Conservation (phyloP, 2,888 invertebrate genomes). For the Agrochola litura region DNA sequence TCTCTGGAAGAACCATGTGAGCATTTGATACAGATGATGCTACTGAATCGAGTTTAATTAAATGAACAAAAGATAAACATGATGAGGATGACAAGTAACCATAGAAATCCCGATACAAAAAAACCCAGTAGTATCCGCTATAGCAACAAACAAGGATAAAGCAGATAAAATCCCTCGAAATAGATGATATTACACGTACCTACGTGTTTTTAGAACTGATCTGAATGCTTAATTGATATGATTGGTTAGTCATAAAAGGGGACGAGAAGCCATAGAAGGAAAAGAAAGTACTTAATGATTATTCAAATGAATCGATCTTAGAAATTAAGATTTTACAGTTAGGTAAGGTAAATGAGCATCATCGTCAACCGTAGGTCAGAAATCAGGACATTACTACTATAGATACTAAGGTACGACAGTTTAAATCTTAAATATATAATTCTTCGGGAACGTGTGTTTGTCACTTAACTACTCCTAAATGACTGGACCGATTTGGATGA, state of each 20-base stretch:
- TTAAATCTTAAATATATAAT: too few species aligned
- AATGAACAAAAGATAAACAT: too few species aligned
- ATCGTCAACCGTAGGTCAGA: background rate
- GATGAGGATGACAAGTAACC: background rate
- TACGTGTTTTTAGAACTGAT: slow-evolving; percentile 24
- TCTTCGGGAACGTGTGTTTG: too few species aligned
- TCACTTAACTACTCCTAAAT: too few species aligned
- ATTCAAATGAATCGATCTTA: too few species aligned
- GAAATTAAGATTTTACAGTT: background rate
- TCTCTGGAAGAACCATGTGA: too few species aligned
- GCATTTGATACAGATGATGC: too few species aligned
- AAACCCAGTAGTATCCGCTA: slow-evolving; percentile 15
- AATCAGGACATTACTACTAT: background rate
- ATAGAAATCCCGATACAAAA: slow-evolving; percentile 17
- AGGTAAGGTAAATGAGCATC: background rate
- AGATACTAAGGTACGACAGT: background rate
- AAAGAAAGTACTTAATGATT: background rate
- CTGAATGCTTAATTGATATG: slow-evolving; percentile 33
- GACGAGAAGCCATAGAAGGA: background rate
- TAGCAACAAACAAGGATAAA: slow-evolving; percentile 43
- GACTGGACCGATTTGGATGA: too few species aligned
- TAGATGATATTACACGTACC: slow-evolving; percentile 43
- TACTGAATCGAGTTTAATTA: too few species aligned
- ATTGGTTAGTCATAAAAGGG: background rate
- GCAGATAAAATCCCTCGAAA: slow-evolving; percentile 32